Conservation (phyloP, 1,140 invertebrate genomes). For the Pachyrhynchus sulphureomaculatus region DNA sequence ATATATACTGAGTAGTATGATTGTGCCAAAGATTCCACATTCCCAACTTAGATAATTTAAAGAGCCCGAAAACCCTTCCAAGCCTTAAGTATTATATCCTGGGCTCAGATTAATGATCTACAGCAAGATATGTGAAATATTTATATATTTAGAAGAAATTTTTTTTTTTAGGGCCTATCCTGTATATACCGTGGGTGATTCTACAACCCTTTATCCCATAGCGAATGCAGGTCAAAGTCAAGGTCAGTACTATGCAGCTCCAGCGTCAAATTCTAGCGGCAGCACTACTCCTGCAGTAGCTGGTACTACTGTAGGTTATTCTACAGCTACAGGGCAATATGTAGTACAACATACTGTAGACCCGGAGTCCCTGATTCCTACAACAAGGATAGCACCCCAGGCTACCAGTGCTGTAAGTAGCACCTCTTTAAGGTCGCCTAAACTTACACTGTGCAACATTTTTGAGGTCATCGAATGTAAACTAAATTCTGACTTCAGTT, state of each 20-base stretch:
- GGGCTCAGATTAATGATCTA: too few species aligned
- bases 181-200: slow-evolving; percentile 79
- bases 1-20: too few species aligned
- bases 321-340: slow-evolving; percentile 58
- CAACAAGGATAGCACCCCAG: slow-evolving; percentile 64
- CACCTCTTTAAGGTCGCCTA: too few species aligned
- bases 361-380: slow-evolving; percentile 52
- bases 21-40: too few species aligned
- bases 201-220: slow-evolving; percentile 67
- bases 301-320: slow-evolving; percentile 60
- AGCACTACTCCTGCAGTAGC: slow-evolving; percentile 59
- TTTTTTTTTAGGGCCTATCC: slow-evolving; percentile 72
- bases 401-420: slow-evolving; percentile 63
- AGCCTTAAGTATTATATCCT: too few species aligned
- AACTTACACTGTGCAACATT: too few species aligned
- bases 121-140: too few species aligned
- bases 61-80: too few species aligned
- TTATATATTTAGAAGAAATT: too few species aligned
- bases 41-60: too few species aligned
- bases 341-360: slow-evolving; percentile 62
- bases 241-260: slow-evolving; percentile 61
- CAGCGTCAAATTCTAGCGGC: slow-evolving; percentile 42
- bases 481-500: too few species aligned
- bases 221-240: slow-evolving; percentile 52
- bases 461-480: too few species aligned